Percentiles rank a stretch among this genome's conserved stretches.
Evolutionary conservation across 2,888 invertebrate species (phyloP).

Genomic region (Kuschelorhynchus macadamiae): DNA sequence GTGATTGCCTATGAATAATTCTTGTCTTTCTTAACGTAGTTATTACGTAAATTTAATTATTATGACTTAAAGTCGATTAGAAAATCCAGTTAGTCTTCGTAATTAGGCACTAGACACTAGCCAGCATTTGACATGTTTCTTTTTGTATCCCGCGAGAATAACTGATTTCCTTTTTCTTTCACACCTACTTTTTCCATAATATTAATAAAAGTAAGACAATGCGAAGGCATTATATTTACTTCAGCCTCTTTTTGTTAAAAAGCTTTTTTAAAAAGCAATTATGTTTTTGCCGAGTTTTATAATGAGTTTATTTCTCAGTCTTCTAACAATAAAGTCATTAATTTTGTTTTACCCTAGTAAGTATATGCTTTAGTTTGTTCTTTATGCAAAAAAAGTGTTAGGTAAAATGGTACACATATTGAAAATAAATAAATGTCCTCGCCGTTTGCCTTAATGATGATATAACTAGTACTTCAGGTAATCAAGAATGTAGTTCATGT

Average conservation of each 20-base stretch:
- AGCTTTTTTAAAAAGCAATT: conserved; percentile 37
- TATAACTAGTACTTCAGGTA: conserved; percentile 23
- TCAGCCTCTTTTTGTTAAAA: conserved; percentile 29
- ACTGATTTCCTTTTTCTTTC: conserved; percentile 24
- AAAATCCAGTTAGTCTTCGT: conserved; percentile 22
- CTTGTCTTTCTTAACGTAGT: too few species aligned
- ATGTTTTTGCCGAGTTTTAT: conserved; percentile 33
- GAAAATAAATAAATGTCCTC: conserved; percentile 6
- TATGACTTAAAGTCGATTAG: not conserved
- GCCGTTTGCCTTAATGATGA: conserved; percentile 16
- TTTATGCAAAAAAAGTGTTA: conserved; percentile 2
- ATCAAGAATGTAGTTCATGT: conserved; percentile 44
- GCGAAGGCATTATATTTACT: conserved; percentile 21
- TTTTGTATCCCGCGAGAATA: conserved; percentile 17
- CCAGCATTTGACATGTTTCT: conserved; percentile 34
- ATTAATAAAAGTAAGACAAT: conserved; percentile 35
- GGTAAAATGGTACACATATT: conserved; percentile 5
- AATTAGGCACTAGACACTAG: conserved; percentile 24
- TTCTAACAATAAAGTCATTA: conserved; percentile 15
- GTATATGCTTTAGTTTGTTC: not conserved
- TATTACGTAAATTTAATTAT: not conserved
- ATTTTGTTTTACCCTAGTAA: not conserved
- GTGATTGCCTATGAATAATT: too few species aligned
- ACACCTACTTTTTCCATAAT: conserved; percentile 18
- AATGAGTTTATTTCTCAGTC: conserved; percentile 33